Base-by-base conservation (phyloP, 2,888 invertebrate species). In the Brachyopa scutellaris region DNA sequence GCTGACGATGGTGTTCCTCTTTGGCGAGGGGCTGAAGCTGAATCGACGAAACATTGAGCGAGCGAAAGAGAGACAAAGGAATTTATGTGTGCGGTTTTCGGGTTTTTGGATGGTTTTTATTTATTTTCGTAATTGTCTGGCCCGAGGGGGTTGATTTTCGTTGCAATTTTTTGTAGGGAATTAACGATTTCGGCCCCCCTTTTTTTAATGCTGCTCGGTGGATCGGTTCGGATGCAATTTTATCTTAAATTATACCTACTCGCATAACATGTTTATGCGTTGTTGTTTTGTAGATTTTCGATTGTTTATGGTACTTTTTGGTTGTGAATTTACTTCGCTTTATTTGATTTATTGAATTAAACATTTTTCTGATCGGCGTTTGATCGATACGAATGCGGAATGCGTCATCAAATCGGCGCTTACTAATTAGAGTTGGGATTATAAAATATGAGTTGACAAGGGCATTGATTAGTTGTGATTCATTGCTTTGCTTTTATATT, bases 81-180 rank as follows among this genome's bases (percentile, higher is more conserved):
- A 33, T 38, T 36, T 36, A 13, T 17, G 15, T 49, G 36, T 33
- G 29, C 19, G 8, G 38, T 47, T 69, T 57, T 57, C 31, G 29
- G 40, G 59, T 49, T 49, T 70, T 70, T 38, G 19, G 15, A 70
- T 61, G 11, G 11, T 40, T 61, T 49, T 49, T 26, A 17, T 61
- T 61, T 70, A 17, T 70, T 47, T 33, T 33, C 31, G 19, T 55
- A 36, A 53, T 42, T 42, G 49, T 31, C 40, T 49, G 59, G 23
- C 33, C 53, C 62, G 36, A 62, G 62, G 72, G 72, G 72, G 72
- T 62, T 53, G 72, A 53, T 62, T 72, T 45, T 45, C 13, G 42
- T 53, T 72, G 72, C 72, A 62, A 26, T 62, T 31, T 59, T 47
- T 21, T 29, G 26, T 11, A 40, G 51, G 40, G 40, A 31, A 17